Evolutionary conservation across 2,797 vertebrate genomes (phyloP).

Genomic region (Microhierax caerulescens): DNA sequence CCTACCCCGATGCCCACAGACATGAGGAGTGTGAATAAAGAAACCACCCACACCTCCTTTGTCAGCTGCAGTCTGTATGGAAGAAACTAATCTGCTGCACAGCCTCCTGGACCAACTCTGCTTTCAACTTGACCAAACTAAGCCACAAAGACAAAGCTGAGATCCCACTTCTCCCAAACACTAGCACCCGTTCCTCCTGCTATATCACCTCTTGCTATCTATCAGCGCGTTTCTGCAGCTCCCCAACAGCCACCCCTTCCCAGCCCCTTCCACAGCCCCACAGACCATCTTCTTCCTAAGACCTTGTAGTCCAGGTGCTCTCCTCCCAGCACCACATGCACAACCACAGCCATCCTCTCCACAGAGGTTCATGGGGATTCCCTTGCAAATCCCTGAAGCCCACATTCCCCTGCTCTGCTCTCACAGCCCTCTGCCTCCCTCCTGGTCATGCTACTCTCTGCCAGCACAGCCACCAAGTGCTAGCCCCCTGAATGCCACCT

Average conservation of each 20-base stretch:
- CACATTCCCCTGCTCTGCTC: accelerated
- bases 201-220: not conserved
- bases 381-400: not conserved
- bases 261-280: not conserved
- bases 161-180: not conserved
- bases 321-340: not conserved
- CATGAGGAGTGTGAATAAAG: not conserved
- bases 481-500: not conserved
- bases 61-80: not conserved
- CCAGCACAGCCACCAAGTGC: not conserved
- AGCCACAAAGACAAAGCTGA: not conserved
- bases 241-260: not conserved
- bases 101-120: not conserved
- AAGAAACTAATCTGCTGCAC: not conserved
- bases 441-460: not conserved
- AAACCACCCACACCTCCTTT: not conserved
- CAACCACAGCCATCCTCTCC: not conserved
- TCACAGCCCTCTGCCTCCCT: not conserved
- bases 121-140: not conserved
- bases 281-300: not conserved
- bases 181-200: not conserved
- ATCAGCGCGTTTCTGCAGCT: accelerated
- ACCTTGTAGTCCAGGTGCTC: not conserved
- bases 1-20: not conserved
- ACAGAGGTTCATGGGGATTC: not conserved